Evolutionary conservation across 2,888 invertebrate species (phyloP), one percentile per base, ranked within the genome.

Genomic region (Phalangium opilio): DNA sequence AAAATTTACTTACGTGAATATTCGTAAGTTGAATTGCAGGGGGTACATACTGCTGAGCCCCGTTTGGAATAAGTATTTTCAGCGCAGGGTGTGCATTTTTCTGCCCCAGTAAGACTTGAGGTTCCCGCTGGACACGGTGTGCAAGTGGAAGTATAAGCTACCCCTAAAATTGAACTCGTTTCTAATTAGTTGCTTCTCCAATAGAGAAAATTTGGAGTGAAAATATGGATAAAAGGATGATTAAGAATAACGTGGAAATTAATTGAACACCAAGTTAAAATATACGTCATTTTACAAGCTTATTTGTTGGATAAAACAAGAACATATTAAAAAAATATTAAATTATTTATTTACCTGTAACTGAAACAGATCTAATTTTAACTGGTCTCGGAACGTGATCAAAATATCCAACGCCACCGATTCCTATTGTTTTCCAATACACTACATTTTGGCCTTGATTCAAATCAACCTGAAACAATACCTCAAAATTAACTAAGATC

Each of bases 81-180:
- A 2, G 63, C 62, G 58, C 75, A 75, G n/a, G 65, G 63, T 3
- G 56, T 55, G 51, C 72, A 72, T 19, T 59, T 57, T 8, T 60
- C 59, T 3, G 66, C 61, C 2, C 70, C 70, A 10, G 57, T 58
- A 21, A 58, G 59, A 47, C 66, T 66, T 64, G 62, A 73, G 2
- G 68, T 69, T 7, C 72, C 73, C 8, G 64, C 49, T 8, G 49
- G 53, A 61, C 71, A 72, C 17, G 67, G 67, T 12, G 64, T 63
- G 57, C 72, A 72, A 48, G 69, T 66, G 0, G 73, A 71, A 1
- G 73, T 69, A 57, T 67, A 73, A 0, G 73, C 73, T 27, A 75
- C 67, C 20, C 74, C 74, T 70, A 56, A 5, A 54, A 39, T 27
- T 27, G 32, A 8, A 20, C 11, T n/a, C 27, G 10, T 33, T 20